Conservation (phyloP, 2,797 vertebrate genomes). For the Loris lydekkerianus region DNA sequence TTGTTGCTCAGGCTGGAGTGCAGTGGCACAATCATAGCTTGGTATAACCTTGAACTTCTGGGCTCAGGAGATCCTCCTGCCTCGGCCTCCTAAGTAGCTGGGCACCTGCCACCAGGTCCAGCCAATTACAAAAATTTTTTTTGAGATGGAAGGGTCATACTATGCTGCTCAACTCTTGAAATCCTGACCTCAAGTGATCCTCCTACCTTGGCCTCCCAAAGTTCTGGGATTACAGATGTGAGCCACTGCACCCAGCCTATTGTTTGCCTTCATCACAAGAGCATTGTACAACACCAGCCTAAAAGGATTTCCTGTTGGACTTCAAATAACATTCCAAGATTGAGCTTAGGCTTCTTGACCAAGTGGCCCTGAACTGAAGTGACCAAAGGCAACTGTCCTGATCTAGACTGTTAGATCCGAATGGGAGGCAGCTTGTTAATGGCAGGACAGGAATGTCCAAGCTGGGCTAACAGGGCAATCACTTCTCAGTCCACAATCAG, state of each 20-base stretch:
- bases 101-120: not conserved
- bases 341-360: not conserved
- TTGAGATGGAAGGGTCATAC: not conserved
- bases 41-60: not conserved
- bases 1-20: not conserved
- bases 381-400: not conserved
- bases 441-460: not conserved
- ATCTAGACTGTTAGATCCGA: not conserved
- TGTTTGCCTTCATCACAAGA: not conserved
- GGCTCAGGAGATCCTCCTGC: not conserved
- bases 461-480: not conserved
- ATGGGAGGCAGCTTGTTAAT: not conserved
- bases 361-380: slow-evolving; percentile 20
- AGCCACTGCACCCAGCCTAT: not conserved
- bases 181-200: not conserved
- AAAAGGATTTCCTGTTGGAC: slow-evolving; percentile 18
- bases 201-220: not conserved
- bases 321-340: slow-evolving; percentile 28
- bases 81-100: not conserved
- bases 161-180: not conserved
- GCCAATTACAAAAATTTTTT: not conserved
- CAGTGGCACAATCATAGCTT: not conserved
- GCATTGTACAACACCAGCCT: not conserved
- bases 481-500: not conserved
- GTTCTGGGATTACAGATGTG: not conserved